phyloP scores from a whole-genome alignment of 2,888 invertebrate genomes.

The Drosophila emarginata region DNA sequence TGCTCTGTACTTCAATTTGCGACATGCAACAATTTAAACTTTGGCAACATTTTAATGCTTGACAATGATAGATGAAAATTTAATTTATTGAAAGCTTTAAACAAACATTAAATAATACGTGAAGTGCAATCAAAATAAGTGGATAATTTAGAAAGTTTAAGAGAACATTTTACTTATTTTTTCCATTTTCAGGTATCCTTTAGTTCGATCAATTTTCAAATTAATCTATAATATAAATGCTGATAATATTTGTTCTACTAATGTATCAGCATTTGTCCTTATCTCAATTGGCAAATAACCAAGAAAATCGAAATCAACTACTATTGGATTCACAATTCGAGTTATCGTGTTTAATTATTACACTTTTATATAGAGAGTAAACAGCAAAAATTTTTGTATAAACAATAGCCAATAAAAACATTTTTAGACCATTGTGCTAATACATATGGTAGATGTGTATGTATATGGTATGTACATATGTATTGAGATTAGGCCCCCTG shows the following conservation, averaged over 20 bases:
- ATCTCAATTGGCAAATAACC: neutral
- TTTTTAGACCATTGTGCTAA: neutral
- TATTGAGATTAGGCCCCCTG: neutral
- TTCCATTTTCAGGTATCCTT: too few relatives aligned
- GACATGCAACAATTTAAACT: slow-evolving; percentile 47
- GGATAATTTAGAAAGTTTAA: neutral
- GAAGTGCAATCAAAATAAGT: neutral
- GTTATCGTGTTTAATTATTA: neutral
- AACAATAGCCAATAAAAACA: neutral
- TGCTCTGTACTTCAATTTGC: slow-evolving; percentile 25
- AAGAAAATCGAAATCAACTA: neutral
- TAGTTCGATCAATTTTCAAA: neutral
- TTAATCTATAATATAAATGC: neutral
- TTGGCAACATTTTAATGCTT: slow-evolving; percentile 1
- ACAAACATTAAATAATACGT: neutral
- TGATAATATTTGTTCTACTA: neutral
- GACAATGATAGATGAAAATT: neutral
- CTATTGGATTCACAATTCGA: neutral
- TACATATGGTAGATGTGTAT: neutral
- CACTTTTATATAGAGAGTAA: neutral
- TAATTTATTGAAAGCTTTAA: too few relatives aligned
- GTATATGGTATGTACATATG: neutral
- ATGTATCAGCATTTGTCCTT: neutral
- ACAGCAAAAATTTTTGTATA: neutral
- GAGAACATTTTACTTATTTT: too few relatives aligned